These are phyloP conservation scores for Drosophila lacicola DNA, from an alignment of 2,888 invertebrate genomes.

Conservation along the genomic window DNA sequence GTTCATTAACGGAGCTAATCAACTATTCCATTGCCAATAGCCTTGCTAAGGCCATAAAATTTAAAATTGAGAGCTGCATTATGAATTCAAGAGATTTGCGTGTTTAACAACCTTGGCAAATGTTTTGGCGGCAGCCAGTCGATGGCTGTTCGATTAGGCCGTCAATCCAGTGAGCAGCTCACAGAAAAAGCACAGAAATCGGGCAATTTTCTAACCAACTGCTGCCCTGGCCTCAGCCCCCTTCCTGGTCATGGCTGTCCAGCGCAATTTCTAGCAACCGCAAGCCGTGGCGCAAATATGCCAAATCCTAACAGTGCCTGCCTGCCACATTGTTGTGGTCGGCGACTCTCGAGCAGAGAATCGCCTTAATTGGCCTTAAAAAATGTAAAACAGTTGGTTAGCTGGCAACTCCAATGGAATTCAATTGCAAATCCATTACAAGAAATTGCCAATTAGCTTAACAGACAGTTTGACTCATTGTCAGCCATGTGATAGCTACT, in stretches of 20 bases:
- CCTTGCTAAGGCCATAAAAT: constrained; percentile 1
- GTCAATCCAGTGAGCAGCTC: neutral
- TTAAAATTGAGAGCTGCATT: constrained; percentile 1
- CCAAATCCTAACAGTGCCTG: constrained; percentile 8
- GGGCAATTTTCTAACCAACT: constrained; percentile 20
- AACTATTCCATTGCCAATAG: constrained; percentile 13
- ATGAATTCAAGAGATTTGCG: constrained; percentile 11
- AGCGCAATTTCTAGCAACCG: neutral
- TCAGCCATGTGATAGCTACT: neutral
- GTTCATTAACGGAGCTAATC: neutral
- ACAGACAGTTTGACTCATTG: neutral
- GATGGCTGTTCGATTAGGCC: neutral
- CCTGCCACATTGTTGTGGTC: constrained; percentile 20
- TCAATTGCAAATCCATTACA: constrained; percentile 21
- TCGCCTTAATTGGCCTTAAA: constrained; percentile 39
- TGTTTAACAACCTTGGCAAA: neutral
- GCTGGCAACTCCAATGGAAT: constrained; percentile 6
- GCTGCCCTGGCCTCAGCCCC: neutral
- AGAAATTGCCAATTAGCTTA: constrained; percentile 16
- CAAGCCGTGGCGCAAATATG: constrained; percentile 8
- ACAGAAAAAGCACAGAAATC: neutral
- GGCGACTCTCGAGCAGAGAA: constrained; percentile 1
- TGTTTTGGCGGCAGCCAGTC: neutral
- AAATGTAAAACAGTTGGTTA: constrained; percentile 14
- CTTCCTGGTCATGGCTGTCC: neutral